Evolutionary conservation across 1,140 invertebrate species (phyloP), one percentile per base, ranked within the genome.

Genomic region (Drosophila teissieri): DNA sequence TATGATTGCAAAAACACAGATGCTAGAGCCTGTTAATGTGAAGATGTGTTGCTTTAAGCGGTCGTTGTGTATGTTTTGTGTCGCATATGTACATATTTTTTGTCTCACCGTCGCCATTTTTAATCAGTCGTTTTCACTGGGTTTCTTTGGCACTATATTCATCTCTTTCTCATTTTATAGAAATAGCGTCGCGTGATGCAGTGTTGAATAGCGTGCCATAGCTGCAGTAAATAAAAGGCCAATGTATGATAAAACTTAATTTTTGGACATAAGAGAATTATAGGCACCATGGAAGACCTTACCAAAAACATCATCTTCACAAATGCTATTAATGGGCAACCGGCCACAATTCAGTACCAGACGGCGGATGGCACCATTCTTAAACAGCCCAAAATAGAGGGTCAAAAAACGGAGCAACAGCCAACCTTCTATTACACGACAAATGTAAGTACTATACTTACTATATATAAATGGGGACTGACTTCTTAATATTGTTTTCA

Each of bases 391-490:
- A 92, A 92, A 81, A 92, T 92, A 22, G 91, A 92, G 68, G 92
- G 91, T 5, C 90, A 92, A 67, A 91, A 92, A 48, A 37, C 74
- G 7, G 80, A 92, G 17, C 93, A 94, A 92, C 94, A 95, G 51
- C 94, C 94, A 49, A 95, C 94, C 73, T 95, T 95, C 88, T 95
- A 95, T 81, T 95, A 95, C 74, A 94, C 94, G 12, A 94, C 94
- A 68, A 95, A 95, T 92, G 95, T 95, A 14, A 95, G 95, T 91
- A 7, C 3, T 31, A 6, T n/a, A 15, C 11, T 34, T 17, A 15
- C 3, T 48, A n/a, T 48, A n/a, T 48, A 6, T 27, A n/a, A n/a
- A n/a, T 8, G 2, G 10, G 3, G 11, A 7, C 14, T n/a, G 6
- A 31, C 46, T 3, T 27, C 22, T 48, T 48, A 6, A 31, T n/a